Conservation (phyloP, 2,888 invertebrate genomes). For the Drosophila kanekoi region DNA sequence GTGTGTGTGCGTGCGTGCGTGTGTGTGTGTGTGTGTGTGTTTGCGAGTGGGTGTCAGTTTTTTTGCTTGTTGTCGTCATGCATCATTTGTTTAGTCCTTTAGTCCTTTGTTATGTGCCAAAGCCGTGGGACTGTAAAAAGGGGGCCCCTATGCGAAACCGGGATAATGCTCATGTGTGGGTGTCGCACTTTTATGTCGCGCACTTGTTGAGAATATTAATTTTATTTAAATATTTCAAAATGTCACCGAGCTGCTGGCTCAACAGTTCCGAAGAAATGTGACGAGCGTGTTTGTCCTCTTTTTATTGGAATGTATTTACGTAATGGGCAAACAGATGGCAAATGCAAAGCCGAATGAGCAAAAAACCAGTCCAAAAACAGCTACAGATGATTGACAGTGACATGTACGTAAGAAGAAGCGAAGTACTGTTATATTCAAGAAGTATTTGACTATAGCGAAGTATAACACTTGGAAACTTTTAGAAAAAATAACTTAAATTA, state of each 20-base stretch:
- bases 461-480: neutral
- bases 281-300: neutral
- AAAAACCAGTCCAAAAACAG: constrained; percentile 15
- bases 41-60: constrained; percentile 26
- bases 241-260: constrained; percentile 42
- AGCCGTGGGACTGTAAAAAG: constrained; percentile 9
- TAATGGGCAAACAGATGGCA: constrained; percentile 44
- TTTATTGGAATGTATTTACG: constrained; percentile 45
- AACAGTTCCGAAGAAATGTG: constrained; percentile 30
- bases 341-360: constrained; percentile 19
- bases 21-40: constrained; percentile 7
- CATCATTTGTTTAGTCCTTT: constrained; percentile 76
- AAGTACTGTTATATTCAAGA: neutral
- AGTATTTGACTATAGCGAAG: neutral
- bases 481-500: neutral
- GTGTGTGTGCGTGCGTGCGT: constrained; percentile 14
- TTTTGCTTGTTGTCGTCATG: constrained; percentile 61
- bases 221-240: constrained; percentile 72
- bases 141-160: neutral
- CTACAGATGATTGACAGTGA: constrained; percentile 34
- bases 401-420: neutral
- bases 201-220: constrained; percentile 79
- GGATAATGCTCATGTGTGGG: constrained; percentile 43
- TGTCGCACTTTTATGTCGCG: constrained; percentile 64
- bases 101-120: constrained; percentile 72